Conservation (phyloP, 2,888 invertebrate genomes). For the Hetaerina titia region DNA sequence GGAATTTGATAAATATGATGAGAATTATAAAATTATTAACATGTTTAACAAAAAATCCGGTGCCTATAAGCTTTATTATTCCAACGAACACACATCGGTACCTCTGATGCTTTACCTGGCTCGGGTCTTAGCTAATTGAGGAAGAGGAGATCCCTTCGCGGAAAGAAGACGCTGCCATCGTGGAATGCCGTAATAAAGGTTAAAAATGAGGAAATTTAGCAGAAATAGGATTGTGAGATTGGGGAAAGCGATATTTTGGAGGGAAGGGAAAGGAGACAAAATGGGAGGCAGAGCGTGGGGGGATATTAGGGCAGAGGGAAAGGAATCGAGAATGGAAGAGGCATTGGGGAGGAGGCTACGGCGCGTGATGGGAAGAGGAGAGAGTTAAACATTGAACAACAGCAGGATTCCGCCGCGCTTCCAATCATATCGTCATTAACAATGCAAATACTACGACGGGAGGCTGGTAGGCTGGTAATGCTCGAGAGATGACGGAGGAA, state of each 20-base stretch:
- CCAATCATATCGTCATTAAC: conserved; percentile 56
- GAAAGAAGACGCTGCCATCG: too few relatives aligned
- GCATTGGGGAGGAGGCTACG: background rate
- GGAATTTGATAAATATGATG: too few relatives aligned
- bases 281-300: background rate
- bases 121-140: too few relatives aligned
- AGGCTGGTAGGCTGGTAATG: background rate
- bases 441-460: conserved; percentile 53
- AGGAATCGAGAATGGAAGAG: background rate
- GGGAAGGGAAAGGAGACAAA: background rate
- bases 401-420: conserved; percentile 19
- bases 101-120: too few relatives aligned
- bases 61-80: too few relatives aligned
- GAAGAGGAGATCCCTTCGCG: too few relatives aligned
- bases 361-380: conserved; percentile 9
- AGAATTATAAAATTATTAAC: too few relatives aligned
- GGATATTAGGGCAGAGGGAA: background rate
- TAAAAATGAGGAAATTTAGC: too few relatives aligned
- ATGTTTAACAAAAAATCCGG: too few relatives aligned
- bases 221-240: background rate
- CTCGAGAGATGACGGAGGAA: background rate
- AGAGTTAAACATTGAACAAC: conserved; percentile 52
- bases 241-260: background rate
- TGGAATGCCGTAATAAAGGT: too few relatives aligned
- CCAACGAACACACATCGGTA: too few relatives aligned